Evolutionary conservation across 2,888 invertebrate genomes (phyloP), one percentile per base, ranked within the genome.

Genomic region (Watsonalla cultraria): DNA sequence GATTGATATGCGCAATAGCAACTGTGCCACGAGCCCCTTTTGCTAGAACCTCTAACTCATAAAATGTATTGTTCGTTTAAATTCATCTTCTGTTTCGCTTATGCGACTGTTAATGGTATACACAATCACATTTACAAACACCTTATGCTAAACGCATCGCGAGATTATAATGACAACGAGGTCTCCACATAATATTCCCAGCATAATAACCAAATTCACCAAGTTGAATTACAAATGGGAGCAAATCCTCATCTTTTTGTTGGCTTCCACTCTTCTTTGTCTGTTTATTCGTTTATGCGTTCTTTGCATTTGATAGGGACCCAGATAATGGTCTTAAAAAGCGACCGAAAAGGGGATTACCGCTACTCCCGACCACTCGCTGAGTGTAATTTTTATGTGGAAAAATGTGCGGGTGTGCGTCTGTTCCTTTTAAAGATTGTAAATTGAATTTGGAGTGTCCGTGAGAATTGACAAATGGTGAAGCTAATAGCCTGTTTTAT

Each of bases 291-390:
- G 62, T 66, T 65, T 64, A 66, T 64, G 61, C 52, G 62, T 66
- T 66, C 66, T 70, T 70, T 74, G 65, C 60, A 70, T 72, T 66
- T 69, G 68, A 68, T 72, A 64, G 59, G 57, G 59, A 54, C 57
- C 51, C 64, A 66, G 70, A 76, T 76, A 77, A 76, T 76, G 73
- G 72, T 63, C 68, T 68, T 72, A 72, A 77, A 77, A 75, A 64
- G 64, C 57, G 54, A 57, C 67, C 68, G 64, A 60, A 68, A 70
- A 70, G 68, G 58, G 68, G 68, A 70, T 70, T 70, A 70, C 59
- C 57, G 49, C 60, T 55, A 52, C 54, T 55, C 58, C 51, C 52
- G 52, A 55, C 48, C 48, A 55, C 54, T 58, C 55, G 51, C 52
- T 47, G 48, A 45, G 46, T 55, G 51, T 42, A 42, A 46, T 45